Base-by-base conservation (phyloP, 2,888 invertebrate genomes). In the Temnothorax unifasciatus region DNA sequence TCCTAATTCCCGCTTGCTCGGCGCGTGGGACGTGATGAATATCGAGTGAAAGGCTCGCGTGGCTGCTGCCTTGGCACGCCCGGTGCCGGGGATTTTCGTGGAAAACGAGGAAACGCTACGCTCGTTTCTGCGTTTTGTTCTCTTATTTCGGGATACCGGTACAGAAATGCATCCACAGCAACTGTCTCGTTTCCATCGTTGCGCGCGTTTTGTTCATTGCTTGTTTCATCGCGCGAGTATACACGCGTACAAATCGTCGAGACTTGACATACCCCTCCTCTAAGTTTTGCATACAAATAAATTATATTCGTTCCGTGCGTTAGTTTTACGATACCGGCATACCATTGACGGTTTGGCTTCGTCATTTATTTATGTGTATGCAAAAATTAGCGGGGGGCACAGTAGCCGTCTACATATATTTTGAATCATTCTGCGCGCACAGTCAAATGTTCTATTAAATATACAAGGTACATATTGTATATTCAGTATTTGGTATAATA, bases 11-110 rank as follows among this genome's bases (percentile, higher is more conserved):
- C 85, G 77, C 63, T 25, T 76, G 29, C 61, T 52, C 29, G 18
- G 25, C 73, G 81, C 69, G 83, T 83, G 83, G 66, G 68, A 41
- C 59, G 86, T 86, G 83, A 79, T 89, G 90, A 88, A 88, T 89
- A 86, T 85, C 86, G 63, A 76, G 75, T 68, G 86, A 82, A 74
- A 84, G 66, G 73, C 71, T 63, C 44, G 44, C 63, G 29, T 52
- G 52, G 75, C 82, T 63, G 75, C 82, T 63, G 82, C 76, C 83
- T 88, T 86, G 89, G 84, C 89, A 85, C 59, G 59, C 41, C 18
- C 61, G 47, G 5, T 21, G 57, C n/a, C 52, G 41, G 69, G 29
- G 66, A 85, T 85, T 88, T 89, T 85, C 89, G 66, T 34, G 89
- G 86, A 86, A 89, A 89, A 83, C 64, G 63, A 81, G 87, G 75